Evolutionary conservation across 1,140 invertebrate genomes (phyloP), one percentile per base, ranked within the genome.

Genomic region (Hyles euphorbiae): DNA sequence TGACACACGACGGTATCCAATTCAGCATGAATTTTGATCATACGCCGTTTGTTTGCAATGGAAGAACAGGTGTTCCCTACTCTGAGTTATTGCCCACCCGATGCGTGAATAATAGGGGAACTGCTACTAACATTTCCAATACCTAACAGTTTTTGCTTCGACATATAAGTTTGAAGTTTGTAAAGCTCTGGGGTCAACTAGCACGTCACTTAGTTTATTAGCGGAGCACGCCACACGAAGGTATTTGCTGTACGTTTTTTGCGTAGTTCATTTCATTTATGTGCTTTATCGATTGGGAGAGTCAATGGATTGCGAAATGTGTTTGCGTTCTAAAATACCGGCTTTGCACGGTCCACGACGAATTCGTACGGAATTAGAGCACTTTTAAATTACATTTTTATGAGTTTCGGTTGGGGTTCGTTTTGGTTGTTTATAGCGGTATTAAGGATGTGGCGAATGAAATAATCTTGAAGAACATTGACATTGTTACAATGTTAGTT

Each of bases 11-110:
- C 55, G 48, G 40, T 48, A 58, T 58, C 63, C 48, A 56, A 63
- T 65, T 43, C 59, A 48, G 53, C 46, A 34, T 46, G 62, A 61
- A 56, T 60, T 65, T 60, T 60, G 62, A 66, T 57, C 58, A 55
- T 56, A 53, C 50, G 52, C 61, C 57, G 52, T 48, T 63, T 62
- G 65, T 67, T 62, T 67, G 60, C 52, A 60, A 59, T 67, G 55
- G 60, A 61, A 60, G 69, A 68, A 66, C 69, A 72, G 61, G 61
- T 68, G 66, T 67, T 66, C 49, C 12, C 44, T 44, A 44, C 46
- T 51, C 33, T 65, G 61, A 67, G 60, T 63, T 71, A 71, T 71
- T 61, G 62, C 53, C 46, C 45, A 46, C 34, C 50, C 67, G 43
- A 65, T 61, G 49, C 63, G 58, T 66, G 64, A 64, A 58, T 65